These are phyloP conservation scores for Boloria euphrosyne DNA, from an alignment of 2,888 invertebrate species.

Conservation along the genomic window DNA sequence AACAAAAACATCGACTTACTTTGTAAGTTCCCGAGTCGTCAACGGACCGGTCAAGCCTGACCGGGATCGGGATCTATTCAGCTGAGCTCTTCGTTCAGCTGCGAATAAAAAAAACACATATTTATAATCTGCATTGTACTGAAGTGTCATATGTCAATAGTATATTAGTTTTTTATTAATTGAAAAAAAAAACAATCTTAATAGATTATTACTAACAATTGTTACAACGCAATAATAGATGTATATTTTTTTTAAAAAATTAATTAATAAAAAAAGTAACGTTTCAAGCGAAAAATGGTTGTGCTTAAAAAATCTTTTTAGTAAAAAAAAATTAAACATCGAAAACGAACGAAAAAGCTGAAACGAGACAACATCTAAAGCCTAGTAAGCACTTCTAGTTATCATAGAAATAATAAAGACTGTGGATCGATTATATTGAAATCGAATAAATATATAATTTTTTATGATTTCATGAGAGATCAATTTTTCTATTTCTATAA, in stretches of 20 bases:
- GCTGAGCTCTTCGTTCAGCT: conserved; percentile 95
- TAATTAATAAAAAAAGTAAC: too few relatives aligned
- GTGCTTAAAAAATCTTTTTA: not conserved
- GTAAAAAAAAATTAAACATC: not conserved
- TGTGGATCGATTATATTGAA: too few relatives aligned
- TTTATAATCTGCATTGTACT: not conserved
- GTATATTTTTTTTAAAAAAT: too few relatives aligned
- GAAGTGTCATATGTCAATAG: not conserved
- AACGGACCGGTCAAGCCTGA: conserved; percentile 87
- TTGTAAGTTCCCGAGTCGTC: conserved; percentile 85
- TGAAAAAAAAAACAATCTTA: too few relatives aligned
- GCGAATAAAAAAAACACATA: conserved; percentile 42
- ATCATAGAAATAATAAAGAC: too few relatives aligned
- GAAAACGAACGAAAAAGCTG: not conserved
- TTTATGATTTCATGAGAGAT: too few relatives aligned
- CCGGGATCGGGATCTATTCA: conserved; percentile 93
- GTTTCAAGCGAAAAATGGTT: too few relatives aligned
- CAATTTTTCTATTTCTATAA: too few relatives aligned
- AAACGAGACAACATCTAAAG: conserved; percentile 47
- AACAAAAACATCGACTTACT: conserved; percentile 70
- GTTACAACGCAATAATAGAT: too few relatives aligned
- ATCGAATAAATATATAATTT: too few relatives aligned
- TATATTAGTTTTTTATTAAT: too few relatives aligned
- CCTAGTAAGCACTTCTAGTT: conserved; percentile 8
- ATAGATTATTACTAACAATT: too few relatives aligned